Evolutionary conservation across 2,113 vertebrate species (phyloP), one percentile per base, ranked within the genome.

Genomic region (Cyphomyrus plagiostoma): DNA sequence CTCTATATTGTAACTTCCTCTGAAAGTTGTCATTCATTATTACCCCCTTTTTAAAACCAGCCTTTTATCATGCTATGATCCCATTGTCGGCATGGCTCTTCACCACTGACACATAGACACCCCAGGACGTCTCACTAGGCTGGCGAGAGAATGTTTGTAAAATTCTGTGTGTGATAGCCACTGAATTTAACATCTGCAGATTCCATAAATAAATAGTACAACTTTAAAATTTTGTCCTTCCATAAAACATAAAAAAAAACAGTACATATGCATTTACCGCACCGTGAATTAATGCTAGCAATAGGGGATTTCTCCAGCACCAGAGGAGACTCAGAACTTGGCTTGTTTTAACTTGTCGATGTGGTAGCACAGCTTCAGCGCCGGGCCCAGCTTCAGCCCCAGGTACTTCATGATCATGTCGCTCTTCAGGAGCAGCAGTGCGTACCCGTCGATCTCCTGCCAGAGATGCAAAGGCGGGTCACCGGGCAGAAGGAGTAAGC

Each of bases 361-460:
- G 93, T 99, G 98, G 95, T 98, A 97, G 92, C 98, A 99, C 88
- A 99, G 97, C 94, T 99, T 99, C 92, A 99, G 95, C 0, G 98
- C 98, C 0, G 98, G 98, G 82, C 98, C 98, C 91, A 99, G 94
- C 94, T 99, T 99, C 92, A 99, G 96, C 92, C 98, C 98, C 94
- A 99, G 94, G 92, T 99, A 99, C 93, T 99, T 99, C 98, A 99
- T 99, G 94, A 99, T 96, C 98, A 98, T 97, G 93, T 99, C 98
- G 19, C 98, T 99, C 95, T 97, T 99, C 94, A 99, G 95, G 93
- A 99, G 92, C 88, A 99, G 90, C 88, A 99, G 94, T 89, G 98
- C 98, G 42, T 98, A 96, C 89, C 98, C 98, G 26, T 99, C 98
- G 86, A 99, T 99, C 94, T 99, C 98, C 98, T 99, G 93, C 84